Evolutionary conservation across 2,113 vertebrate genomes (phyloP).

Genomic region (Albula goreensis): DNA sequence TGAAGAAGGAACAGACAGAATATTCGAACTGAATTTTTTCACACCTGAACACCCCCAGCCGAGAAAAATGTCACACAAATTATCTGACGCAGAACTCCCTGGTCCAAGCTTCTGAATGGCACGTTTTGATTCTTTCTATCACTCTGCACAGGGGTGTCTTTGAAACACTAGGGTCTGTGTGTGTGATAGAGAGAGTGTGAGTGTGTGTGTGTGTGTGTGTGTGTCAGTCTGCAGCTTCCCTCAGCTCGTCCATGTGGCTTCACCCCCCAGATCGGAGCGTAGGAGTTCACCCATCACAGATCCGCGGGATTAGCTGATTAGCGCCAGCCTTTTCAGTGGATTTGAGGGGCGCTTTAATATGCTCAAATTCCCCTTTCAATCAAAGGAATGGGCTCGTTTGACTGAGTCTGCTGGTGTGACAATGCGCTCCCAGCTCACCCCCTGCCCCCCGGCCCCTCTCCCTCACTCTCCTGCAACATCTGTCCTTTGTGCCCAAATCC

Average conservation of each 20-base stretch:
- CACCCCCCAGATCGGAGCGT: not conserved
- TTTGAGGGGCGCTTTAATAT: slow-evolving; percentile 64
- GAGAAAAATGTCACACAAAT: too few species aligned
- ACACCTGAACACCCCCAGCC: too few species aligned
- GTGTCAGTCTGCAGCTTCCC: not conserved
- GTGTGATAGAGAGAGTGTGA: too few species aligned
- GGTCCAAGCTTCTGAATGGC: too few species aligned
- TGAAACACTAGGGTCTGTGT: too few species aligned
- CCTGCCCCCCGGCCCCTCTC: slow-evolving; percentile 41
- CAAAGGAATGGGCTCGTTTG: slow-evolving; percentile 49
- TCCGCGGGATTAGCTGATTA: slow-evolving; percentile 62
- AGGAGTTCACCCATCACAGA: slow-evolving; percentile 45
- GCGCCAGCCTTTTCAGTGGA: slow-evolving; percentile 64
- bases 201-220: not conserved
- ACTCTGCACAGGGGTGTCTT: too few species aligned
- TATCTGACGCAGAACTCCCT: too few species aligned
- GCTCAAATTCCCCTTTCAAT: slow-evolving; percentile 57
- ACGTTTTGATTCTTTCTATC: too few species aligned
- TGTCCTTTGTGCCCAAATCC: slow-evolving; percentile 70
- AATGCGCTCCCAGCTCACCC: slow-evolving; percentile 38
- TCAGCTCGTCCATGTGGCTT: not conserved
- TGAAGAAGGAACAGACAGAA: too few species aligned
- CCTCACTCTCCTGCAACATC: slow-evolving; percentile 58
- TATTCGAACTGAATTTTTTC: too few species aligned
- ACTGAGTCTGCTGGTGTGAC: slow-evolving; percentile 47